These are phyloP conservation scores for Parnassius smintheus DNA, from an alignment of 2,888 invertebrate species.

Conservation along the genomic window DNA sequence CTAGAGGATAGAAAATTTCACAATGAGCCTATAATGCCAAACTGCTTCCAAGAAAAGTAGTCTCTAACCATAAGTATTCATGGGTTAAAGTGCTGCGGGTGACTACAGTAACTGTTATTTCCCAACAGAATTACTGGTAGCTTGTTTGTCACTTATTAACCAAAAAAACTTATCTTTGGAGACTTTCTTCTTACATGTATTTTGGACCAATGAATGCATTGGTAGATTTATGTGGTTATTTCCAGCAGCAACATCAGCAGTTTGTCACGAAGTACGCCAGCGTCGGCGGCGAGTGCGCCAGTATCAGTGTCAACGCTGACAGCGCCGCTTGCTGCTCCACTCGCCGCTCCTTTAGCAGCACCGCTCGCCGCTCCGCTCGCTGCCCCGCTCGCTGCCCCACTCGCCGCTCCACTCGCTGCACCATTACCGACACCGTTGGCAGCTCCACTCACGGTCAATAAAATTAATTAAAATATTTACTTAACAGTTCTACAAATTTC, in stretches of 20 bases:
- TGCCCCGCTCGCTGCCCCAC: slow-evolving; percentile 50
- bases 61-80: too few species aligned
- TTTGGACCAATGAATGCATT: neutral
- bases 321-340: slow-evolving; percentile 48
- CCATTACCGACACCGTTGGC: slow-evolving; percentile 40
- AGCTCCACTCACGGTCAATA: slow-evolving; percentile 56
- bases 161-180: too few species aligned
- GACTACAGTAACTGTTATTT: too few species aligned
- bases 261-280: slow-evolving; percentile 86
- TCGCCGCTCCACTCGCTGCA: slow-evolving; percentile 46
- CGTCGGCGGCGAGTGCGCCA: slow-evolving; percentile 61
- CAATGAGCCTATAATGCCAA: too few species aligned
- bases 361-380: slow-evolving; percentile 51
- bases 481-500: too few species aligned
- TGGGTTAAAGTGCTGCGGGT: too few species aligned
- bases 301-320: slow-evolving; percentile 40
- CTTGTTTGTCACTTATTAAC: too few species aligned
- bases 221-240: slow-evolving; percentile 22
- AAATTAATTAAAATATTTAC: neutral
- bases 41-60: too few species aligned
- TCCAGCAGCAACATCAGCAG: slow-evolving; percentile 91
- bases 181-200: neutral
- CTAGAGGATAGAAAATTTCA: too few species aligned
- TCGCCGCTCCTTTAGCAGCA: slow-evolving; percentile 55
- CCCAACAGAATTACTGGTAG: too few species aligned